Evolutionary conservation across 2,888 invertebrate genomes (phyloP), one percentile per base, ranked within the genome.

Genomic region (Dorcus hopei): DNA sequence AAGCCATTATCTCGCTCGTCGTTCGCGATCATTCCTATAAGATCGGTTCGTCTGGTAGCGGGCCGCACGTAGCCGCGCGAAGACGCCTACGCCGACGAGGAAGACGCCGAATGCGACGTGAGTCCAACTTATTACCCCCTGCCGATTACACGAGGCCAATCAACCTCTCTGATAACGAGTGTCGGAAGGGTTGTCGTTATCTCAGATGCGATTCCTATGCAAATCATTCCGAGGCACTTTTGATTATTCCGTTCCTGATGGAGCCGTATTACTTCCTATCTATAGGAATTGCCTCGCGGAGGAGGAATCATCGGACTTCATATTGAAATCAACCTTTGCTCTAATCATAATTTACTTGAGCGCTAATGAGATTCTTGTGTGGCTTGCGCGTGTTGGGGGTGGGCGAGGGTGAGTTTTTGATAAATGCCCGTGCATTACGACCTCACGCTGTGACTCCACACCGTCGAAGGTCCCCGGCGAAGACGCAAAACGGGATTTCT

Each of bases 171-270:
- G 63, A 63, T 63, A 63, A 63, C 70, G 63, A 64, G 60, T 64
- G 61, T 61, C 66, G 68, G 66, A 70, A 70, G 68, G 70, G 70
- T 70, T 70, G 68, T 69, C 68, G 68, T 68, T 70, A 70, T 70
- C 70, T 70, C 64, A 68, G 70, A 70, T 70, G 68, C 60, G 70
- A 70, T 70, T 70, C 64, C 70, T 70, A 70, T 70, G 70, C 70
- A 68, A 70, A 70, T 70, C 68, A 67, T 68, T 67, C 62, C 63
- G 55, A 66, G 65, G 65, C 70, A 70, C 70, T 69, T 70, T 70
- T 70, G 70, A 70, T 70, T 70, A 68, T 70, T 65, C 68, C 48
- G 61, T 56, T 63, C 60, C 60, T 63, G 61, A 63, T 58, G 63
- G 63, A 51, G 61, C 56, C 50, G 58, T 61, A 61, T 58, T 61